Evolutionary conservation across 2,888 invertebrate species (phyloP), one percentile per base, ranked within the genome.

Genomic region (Xylophagus ater): DNA sequence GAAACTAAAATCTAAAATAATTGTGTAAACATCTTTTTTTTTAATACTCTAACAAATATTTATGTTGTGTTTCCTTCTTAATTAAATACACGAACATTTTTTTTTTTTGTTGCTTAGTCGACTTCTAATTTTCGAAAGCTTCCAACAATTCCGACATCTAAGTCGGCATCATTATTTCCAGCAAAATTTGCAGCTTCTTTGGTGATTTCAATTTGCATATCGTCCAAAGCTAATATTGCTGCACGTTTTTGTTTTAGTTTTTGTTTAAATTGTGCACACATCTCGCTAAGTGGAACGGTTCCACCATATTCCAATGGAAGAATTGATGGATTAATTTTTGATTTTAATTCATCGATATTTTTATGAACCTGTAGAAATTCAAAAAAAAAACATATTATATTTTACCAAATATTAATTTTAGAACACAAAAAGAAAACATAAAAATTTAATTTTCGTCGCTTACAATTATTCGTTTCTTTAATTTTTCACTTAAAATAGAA

Each of bases 271-370:
- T 73, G 73, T 60, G 79, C 76, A 44, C 88, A 80, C 84, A 90
- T 87, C 36, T 86, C 82, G 19, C 70, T 69, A 36, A 87, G 64
- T 13, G 88, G 83, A 14, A 85, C 73, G 14, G 76, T 77, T n/a
- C 89, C 89, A 7, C 89, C 89, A 55, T 88, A 89, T 62, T 90
- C 89, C 59, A 81, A 79, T 1, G 89, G 89, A 46, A 90, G 62
- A 52, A 88, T 81, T 43, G 77, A 73, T 17, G 77, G 72, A 56
- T 85, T 76, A 6, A 88, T 71, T 50, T 77, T 73, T 28, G 76
- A 71, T 47, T 74, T 74, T 23, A 88, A 63, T n/a, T 83, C 81
- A 6, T 81, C 78, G 17, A 81, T 58, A 19, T 71, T 75, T 53
- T 81, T 79, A 58, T 87, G 83, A 43, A 87, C 74, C 81, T 82